phyloP scores from a whole-genome alignment of 53 echinoderm and acorn worm genomes.

The Crossaster papposus region DNA sequence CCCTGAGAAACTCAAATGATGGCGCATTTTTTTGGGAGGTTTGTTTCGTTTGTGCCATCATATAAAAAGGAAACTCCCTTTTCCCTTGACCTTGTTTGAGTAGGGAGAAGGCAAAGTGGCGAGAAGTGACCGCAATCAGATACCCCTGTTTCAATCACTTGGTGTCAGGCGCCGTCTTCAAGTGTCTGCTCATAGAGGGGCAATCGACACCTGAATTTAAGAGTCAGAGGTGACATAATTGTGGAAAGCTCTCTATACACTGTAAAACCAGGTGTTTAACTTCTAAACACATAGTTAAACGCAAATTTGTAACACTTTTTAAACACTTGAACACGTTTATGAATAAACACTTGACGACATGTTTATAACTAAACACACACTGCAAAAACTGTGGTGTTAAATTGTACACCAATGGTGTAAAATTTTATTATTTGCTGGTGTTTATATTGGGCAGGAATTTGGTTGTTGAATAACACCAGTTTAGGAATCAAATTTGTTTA shows the following conservation, averaged over 20 bases:
- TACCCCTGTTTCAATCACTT: neutral
- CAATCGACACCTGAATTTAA: conserved; percentile 47
- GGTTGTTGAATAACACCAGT: no score
- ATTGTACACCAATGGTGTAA: no score
- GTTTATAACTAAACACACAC: no score
- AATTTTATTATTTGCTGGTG: no score
- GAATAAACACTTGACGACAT: no score
- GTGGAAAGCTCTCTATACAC: neutral
- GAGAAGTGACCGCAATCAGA: conserved; percentile 46
- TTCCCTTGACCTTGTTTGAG: conserved; percentile 10
- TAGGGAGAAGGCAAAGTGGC: neutral
- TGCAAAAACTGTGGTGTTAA: no score
- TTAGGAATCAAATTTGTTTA: no score
- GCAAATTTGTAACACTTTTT: no score
- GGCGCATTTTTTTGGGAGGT: conserved; percentile 13
- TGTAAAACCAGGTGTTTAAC: neutral
- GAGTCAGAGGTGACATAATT: neutral
- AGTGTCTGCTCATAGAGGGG: conserved; percentile 38
- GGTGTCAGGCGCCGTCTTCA: conserved; percentile 51
- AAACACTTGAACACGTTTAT: no score
- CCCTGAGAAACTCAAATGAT: conserved; percentile 39
- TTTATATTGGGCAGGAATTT: no score
- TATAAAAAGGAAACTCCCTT: conserved; percentile 19
- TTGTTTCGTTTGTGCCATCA: conserved; percentile 31
- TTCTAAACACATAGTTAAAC: no score